Base-by-base conservation (phyloP, 2,797 vertebrate species). In the Microctenopoma steveboyesi region DNA sequence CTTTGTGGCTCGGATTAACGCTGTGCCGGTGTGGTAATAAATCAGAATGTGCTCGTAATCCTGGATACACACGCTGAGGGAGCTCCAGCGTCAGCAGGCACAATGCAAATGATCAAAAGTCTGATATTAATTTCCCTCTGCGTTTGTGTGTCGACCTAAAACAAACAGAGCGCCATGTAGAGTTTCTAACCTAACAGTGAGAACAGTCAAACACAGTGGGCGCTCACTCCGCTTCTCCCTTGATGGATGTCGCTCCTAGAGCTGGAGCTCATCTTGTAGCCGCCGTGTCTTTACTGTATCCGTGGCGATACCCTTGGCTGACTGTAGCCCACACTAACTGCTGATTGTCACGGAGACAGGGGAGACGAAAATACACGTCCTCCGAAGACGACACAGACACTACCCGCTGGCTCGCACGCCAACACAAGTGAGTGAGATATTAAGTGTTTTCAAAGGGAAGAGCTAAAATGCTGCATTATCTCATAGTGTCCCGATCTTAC, bases 401-500 rank as follows among this genome's bases (percentile, higher is more conserved):
- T 5, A 30, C 27, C 48, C 0, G 11, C 39, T 37, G 15, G 42
- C 39, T 40, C 16, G 42, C 69, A 47, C 1, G 28, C 52, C 13
- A 40, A 40, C 43, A 53, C 50, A 56, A 64, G 30, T 30, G 18
- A 57, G 33, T 46, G 60, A 73, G 55, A 72, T 28, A 69, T 49
- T 63, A 37, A 22, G 30, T 48, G 54, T 43, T 13, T 50, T 72
- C 42, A 68, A 63, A 70, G 16, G 10, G 37, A 42, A 64, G 5
- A 65, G 48, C 52, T 52, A 64, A 52, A 56, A 72, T 28, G 33
- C 49, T 22, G 53, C 53, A 35, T 50, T 80, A 76, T 69, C 69
- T 57, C 30, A 1, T 45, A 30, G 60, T 79, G 69, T 61, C 18
- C 52, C 43, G 73, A 73, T 82, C 58, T 76, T 72, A 75, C 57